Evolutionary conservation across 2,797 vertebrate genomes (phyloP).

Genomic region (Leptatherina wallacei): DNA sequence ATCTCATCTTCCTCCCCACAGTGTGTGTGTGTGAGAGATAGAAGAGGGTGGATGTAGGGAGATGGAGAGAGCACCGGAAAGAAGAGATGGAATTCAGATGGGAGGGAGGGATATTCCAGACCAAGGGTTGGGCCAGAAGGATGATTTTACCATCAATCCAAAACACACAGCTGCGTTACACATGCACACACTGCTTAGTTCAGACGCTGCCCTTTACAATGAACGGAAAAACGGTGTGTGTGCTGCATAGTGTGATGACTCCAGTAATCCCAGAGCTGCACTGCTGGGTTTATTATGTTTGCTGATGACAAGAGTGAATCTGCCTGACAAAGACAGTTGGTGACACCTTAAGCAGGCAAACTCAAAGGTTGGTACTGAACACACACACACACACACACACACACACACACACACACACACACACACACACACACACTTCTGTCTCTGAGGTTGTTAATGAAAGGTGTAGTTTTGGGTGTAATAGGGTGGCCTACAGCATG

Average conservation of each 20-base stretch:
- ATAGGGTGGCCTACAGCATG: conserved; percentile 21
- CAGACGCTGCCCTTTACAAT: not conserved
- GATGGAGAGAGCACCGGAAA: conserved; percentile 41
- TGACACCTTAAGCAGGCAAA: conserved; percentile 56
- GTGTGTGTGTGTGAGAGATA: conserved; percentile 13
- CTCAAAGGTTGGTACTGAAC: conserved; percentile 26
- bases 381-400: conserved; percentile 5
- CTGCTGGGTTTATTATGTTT: conserved; percentile 45
- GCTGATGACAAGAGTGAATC: conserved; percentile 46
- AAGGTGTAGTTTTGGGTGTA: conserved; percentile 57
- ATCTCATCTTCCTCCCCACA: conserved; percentile 68
- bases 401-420: conserved; percentile 13
- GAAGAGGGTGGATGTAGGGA: conserved; percentile 16
- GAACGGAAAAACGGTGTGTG: conserved; percentile 5
- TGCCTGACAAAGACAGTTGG: conserved; percentile 70
- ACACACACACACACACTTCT: conserved; percentile 24
- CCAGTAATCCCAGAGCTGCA: conserved; percentile 42
- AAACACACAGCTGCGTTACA: conserved; percentile 36
- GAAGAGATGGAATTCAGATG: conserved; percentile 56
- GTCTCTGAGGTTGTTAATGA: conserved; percentile 49
- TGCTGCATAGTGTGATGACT: conserved; percentile 42
- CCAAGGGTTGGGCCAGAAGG: conserved; percentile 23
- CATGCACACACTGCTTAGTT: conserved; percentile 14
- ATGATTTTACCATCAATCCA: conserved; percentile 57
- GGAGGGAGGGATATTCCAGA: conserved; percentile 49